A percentile compares a stretch with the other conserved stretches of the same genome.
Evolutionary conservation across 1,140 invertebrate species (phyloP).

Genomic region (Eulimnadia texana): DNA sequence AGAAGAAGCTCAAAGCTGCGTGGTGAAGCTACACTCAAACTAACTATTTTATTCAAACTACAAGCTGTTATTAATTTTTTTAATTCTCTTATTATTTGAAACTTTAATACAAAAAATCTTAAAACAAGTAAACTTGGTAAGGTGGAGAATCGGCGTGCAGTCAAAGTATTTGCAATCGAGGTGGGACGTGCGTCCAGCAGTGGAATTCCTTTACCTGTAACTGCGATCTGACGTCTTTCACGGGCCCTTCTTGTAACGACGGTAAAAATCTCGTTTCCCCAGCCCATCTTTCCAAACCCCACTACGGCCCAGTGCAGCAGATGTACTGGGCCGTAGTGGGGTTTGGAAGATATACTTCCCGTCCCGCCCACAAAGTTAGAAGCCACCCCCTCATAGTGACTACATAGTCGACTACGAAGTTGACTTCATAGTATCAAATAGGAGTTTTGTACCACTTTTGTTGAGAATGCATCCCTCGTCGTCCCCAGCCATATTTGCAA

Average conservation of each 20-base stretch:
- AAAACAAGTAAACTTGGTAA: too few relatives aligned
- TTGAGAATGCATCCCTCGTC: not conserved
- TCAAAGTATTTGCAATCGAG: constrained; percentile 76
- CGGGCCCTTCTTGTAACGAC: constrained; percentile 79
- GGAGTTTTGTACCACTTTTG: not conserved
- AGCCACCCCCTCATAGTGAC: too few relatives aligned
- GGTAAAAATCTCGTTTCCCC: not conserved
- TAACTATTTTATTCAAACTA: too few relatives aligned
- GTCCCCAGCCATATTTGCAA: not conserved
- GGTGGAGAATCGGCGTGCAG: constrained; percentile 40
- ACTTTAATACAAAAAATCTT: too few relatives aligned
- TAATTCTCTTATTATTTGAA: too few relatives aligned
- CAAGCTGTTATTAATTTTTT: too few relatives aligned
- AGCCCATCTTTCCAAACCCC: not conserved
- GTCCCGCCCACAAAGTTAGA: too few relatives aligned
- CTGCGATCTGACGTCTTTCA: constrained; percentile 86
- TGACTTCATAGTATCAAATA: not conserved
- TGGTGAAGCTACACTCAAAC: too few relatives aligned
- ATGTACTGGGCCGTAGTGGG: too few relatives aligned
- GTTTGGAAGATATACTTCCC: not conserved
- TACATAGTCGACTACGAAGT: not conserved
- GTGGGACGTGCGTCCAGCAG: constrained; percentile 70
- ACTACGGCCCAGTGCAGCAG: too few relatives aligned
- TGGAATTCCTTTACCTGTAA: constrained; percentile 93
- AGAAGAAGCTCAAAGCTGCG: too few relatives aligned